Conservation (phyloP, 2,888 invertebrate genomes). For the Tenthredo amoena region DNA sequence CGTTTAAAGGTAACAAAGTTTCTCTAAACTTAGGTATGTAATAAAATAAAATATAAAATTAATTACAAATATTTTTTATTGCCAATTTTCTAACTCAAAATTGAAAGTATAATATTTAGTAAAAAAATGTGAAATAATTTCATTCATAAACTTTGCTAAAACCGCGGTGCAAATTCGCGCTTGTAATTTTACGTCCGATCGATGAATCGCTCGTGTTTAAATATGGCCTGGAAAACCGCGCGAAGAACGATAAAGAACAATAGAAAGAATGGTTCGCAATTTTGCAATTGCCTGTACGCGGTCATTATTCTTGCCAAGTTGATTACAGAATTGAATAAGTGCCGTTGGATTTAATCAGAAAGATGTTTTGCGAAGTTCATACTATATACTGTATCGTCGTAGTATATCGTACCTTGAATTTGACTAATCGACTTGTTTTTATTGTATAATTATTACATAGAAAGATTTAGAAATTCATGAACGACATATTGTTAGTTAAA, state of each 20-base stretch:
- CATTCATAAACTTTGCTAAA: background rate
- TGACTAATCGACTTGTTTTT: background rate
- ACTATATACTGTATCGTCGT: background rate
- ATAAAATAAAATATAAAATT: background rate
- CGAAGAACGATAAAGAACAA: constrained; percentile 12
- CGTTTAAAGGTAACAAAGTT: background rate
- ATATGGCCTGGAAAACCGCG: background rate
- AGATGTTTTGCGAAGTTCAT: background rate
- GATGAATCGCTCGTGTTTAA: constrained; percentile 18
- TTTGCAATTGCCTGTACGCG: constrained; percentile 20
- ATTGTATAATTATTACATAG: background rate
- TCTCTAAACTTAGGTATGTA: background rate
- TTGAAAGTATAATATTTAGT: too few relatives aligned
- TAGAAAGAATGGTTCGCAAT: constrained; percentile 4
- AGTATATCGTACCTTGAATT: background rate
- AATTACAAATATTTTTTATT: background rate
- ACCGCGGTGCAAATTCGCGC: background rate
- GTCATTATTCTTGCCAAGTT: constrained; percentile 13
- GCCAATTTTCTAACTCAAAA: background rate
- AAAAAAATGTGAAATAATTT: background rate
- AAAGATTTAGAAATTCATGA: background rate
- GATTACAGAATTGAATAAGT: constrained; percentile 10
- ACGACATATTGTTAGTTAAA: background rate
- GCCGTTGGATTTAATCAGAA: background rate
- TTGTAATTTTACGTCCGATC: background rate